Base-by-base conservation (phyloP, 2,797 vertebrate genomes). In the Alca torda region DNA sequence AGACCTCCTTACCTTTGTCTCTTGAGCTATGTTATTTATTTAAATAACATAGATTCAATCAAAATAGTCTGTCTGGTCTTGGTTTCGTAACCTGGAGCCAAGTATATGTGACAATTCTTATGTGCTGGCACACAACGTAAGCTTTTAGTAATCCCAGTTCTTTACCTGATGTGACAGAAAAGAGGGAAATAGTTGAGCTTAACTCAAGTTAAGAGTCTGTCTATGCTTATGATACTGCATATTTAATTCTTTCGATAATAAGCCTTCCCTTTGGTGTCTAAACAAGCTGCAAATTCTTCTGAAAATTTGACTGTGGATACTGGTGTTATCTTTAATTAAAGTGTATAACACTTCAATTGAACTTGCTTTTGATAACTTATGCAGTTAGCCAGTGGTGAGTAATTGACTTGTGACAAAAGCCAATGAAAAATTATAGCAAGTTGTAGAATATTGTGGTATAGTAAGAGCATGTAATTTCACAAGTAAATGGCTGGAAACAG, bases 121-220 rank as follows among this genome's bases (percentile, higher is more conserved):
- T 0, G 1, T 31, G 19, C 46, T 80, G 56, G 31, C 25, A 43
- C 25, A 31, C 11, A 7, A 1, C 0, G 1, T 39, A 63, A 77
- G 4, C 16, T 67, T 70, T 68, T 7, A 21, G 23, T 56, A 39
- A 69, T 68, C 10, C 43, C 37, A 3, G 1, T 5, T 54, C 26
- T 26, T 56, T 30, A 33, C 20, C 30, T 63, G 6, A 11, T 41
- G 28, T 24, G 33, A 20, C 5, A 51, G 54, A 53, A 56, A 83
- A 72, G 35, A 43, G 15, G 10, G 33, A 70, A 45, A 56, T 43
- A 33, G 7, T 2, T 73, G 17, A 17, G 5, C 17, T 78, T 46
- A 70, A 50, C 4, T 64, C 53, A 70, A 53, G 37, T 64, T 57
- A 70, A 53, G 37, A 39, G 6, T 50, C 65, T 85, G 8, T 46